Evolutionary conservation across 2,113 vertebrate species (phyloP), one percentile per base, ranked within the genome.

Genomic region (Lepus timidus): DNA sequence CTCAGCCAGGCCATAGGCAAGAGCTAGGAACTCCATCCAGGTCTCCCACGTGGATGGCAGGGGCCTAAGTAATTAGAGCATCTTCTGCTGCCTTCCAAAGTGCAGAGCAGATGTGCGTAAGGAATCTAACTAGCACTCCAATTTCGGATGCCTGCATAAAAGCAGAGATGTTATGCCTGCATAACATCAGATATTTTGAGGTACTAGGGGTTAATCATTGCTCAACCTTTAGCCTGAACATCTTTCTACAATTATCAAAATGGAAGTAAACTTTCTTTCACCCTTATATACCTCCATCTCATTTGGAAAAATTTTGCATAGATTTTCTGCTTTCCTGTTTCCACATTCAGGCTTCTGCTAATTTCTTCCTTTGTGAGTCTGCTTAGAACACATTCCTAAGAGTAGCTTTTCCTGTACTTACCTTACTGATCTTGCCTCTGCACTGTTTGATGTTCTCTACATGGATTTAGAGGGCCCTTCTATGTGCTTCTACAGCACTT

Each of bases 281-380:
- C 23, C 85, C 20, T 88, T 27, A 14, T 1, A 76, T 17, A 5
- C 5, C 12, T 0, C 1, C 36, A 29, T 61, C 2, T 3, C 13
- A 80, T 84, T 92, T 92, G 78, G 76, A 14, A 39, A 76, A 86
- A 65, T 9, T 55, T 80, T 70, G 23, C 22, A 13, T 33, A 91
- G 16, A 20, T 44, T 65, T 88, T 75, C 19, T 74, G 1, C 23
- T 20, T 89, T 36, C 49, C 4, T 61, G 3, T 84, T 92, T 79
- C 14, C 23, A 73, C 25, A 84, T 86, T 80, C 36, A 80, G 20
- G 8, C 3, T 90, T 31, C 16, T 84, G 22, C 9, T 27, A 52
- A 23, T 17, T 17, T 62, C 49, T 85, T 58, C 49, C 36, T 51
- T 52, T 64, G 25, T 73, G n/a, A 68, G 88, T 67, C 67, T 65